These are phyloP conservation scores for Bellardia pandia DNA, from an alignment of 2,888 invertebrate species.

Conservation along the genomic window DNA sequence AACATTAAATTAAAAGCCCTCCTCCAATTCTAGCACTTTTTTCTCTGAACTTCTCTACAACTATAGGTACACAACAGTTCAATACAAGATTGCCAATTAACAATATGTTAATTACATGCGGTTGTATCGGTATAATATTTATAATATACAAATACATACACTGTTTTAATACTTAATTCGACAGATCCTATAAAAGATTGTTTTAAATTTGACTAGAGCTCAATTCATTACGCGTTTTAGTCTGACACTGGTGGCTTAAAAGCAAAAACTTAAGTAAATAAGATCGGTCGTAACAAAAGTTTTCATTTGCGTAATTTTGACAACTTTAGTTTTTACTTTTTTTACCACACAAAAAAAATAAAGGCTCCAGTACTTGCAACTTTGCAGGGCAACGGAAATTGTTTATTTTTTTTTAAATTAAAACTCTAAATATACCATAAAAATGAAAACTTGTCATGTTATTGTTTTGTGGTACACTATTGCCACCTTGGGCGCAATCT, in stretches of 20 bases:
- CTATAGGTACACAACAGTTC: background rate
- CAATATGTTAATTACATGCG: conserved; percentile 67
- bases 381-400: background rate
- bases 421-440: conserved; percentile 22
- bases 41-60: conserved; percentile 17
- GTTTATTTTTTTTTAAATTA: background rate
- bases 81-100: conserved; percentile 66
- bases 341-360: background rate
- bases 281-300: conserved; percentile 17
- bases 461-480: conserved; percentile 76
- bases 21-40: conserved; percentile 57
- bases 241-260: conserved; percentile 13
- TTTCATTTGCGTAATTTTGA: conserved; percentile 11
- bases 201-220: conserved; percentile 24
- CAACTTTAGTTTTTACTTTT: background rate
- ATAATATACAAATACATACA: conserved; percentile 18
- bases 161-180: conserved; percentile 18
- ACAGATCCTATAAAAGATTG: conserved; percentile 69
- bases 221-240: conserved; percentile 47
- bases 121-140: conserved; percentile 34
- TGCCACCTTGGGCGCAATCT: conserved; percentile 77
- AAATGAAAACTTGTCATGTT: conserved; percentile 76
- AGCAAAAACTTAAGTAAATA: conserved; percentile 8
- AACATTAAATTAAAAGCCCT: conserved; percentile 58
- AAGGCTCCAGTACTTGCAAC: conserved; percentile 12